Percentiles rank a stretch among this genome's conserved stretches.
phyloP scores from a whole-genome alignment of 2,888 invertebrate species.

The Isoperla grammatica region DNA sequence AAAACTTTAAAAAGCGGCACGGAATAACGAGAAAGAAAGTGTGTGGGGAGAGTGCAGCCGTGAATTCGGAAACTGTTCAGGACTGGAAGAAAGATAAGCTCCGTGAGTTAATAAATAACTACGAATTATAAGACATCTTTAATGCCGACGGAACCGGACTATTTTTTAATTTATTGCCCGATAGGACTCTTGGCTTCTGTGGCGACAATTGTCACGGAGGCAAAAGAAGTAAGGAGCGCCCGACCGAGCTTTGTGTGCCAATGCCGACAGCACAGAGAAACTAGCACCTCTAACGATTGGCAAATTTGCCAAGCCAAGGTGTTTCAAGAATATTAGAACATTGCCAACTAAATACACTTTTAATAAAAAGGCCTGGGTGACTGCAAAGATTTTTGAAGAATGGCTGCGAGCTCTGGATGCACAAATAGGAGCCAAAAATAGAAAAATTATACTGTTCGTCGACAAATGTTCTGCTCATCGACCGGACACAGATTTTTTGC shows the following conservation, averaged over 20 bases:
- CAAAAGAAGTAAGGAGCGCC: constrained; percentile 35
- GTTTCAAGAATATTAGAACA: neutral
- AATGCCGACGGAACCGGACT: constrained; percentile 33
- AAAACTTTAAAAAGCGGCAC: constrained; percentile 30
- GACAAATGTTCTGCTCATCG: constrained; percentile 10
- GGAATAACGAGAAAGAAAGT: constrained; percentile 26
- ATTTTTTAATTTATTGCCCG: constrained; percentile 35
- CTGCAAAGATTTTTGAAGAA: constrained; percentile 1
- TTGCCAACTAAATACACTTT: constrained; percentile 14
- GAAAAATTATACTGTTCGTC: constrained; percentile 15
- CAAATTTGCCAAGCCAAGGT: constrained; percentile 7
- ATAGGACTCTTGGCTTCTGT: constrained; percentile 28
- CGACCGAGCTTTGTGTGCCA: constrained; percentile 33
- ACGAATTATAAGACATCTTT: constrained; percentile 5
- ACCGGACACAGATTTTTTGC: no score
- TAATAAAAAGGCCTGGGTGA: no score
- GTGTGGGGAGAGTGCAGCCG: constrained; percentile 20
- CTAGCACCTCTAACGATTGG: constrained; percentile 10
- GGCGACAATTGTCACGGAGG: constrained; percentile 34
- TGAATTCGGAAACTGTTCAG: constrained; percentile 16
- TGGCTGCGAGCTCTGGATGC: constrained; percentile 8
- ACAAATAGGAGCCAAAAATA: constrained; percentile 1
- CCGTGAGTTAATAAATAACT: constrained; percentile 13
- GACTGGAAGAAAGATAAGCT: constrained; percentile 27
- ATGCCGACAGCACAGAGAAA: constrained; percentile 13